Base-by-base conservation (phyloP, 2,113 vertebrate species). In the Triplophysa tibetana region DNA sequence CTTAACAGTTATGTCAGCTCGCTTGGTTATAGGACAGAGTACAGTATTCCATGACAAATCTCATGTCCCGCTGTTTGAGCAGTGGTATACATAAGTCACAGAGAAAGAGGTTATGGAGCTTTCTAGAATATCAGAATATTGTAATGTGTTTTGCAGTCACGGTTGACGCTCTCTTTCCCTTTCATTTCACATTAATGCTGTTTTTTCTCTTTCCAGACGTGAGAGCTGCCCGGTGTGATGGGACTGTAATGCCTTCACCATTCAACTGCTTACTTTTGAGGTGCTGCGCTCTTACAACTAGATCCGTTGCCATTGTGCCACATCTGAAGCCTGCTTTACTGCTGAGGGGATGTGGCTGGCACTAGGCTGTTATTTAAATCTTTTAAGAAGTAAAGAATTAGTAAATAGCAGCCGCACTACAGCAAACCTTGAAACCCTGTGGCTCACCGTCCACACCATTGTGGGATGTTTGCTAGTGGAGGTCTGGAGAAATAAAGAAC, bases 181-280 rank as follows among this genome's bases (percentile, higher is more conserved):
- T 64, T 50, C 26, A 19, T 58, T 65, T 43, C 52, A 76, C 41
- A 48, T 75, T 58, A 19, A 24, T 56, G 43, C 12, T 26, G 50
- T 23, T 83, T 83, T 63, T 43, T 61, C 52, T 19, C 19, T 67
- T 61, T 66, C 24, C 68, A 56, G 69, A 45, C 60, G 26, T 76
- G 78, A 78, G 78, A 81, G 78, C 75, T 81, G 74, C 78, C 61
- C 43, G 75, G 63, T 78, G 81, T 21, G 29, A 65, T 77, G 84
- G 70, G 84, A 77, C 61, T 26, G 74, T 33, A 26, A 85, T 80
- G 65, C 75, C 79, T 81, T 81, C 65, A 48, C 69, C 75, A 77
- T 82, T 79, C 75, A 64, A 75, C 78, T 77, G n/a, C 75, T 81
- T 45, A n/a, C 74, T 50, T 81, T 81, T 70, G 77, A 79, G 60